Evolutionary conservation across 2,888 invertebrate species (phyloP).

Genomic region (Drosophila vallismaia): DNA sequence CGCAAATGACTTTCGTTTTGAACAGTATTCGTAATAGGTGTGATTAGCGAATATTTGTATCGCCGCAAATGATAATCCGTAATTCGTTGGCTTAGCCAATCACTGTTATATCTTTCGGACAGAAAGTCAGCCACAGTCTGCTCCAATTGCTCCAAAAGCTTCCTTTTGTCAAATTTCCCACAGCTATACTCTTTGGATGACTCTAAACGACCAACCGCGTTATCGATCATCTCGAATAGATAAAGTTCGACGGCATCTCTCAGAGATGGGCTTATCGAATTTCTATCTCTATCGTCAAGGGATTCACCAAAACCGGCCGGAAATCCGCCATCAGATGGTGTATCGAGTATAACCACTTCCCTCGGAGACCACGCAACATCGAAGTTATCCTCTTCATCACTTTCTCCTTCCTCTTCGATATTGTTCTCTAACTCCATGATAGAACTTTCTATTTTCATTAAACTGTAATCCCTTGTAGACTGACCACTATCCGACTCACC

Average conservation of each 20-base stretch:
- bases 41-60: neutral
- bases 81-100: neutral
- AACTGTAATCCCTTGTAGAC: neutral
- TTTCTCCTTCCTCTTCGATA: neutral
- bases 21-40: neutral
- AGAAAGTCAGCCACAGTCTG: neutral
- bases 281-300: neutral
- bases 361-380: neutral
- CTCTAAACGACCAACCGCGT: neutral
- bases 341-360: neutral
- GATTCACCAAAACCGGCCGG: neutral
- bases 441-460: neutral
- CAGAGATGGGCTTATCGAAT: neutral
- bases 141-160: neutral
- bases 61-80: neutral
- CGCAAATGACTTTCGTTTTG: neutral
- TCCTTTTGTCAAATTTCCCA: neutral
- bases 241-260: neutral
- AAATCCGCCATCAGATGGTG: neutral
- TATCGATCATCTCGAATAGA: neutral
- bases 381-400: neutral
- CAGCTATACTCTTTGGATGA: neutral
- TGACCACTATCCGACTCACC: too few relatives aligned
- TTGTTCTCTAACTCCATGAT: neutral
- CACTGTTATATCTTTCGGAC: neutral